A percentile compares a stretch with the other conserved stretches of the same genome.
Evolutionary conservation across 2,113 vertebrate species (phyloP).

Genomic region (Centropus unirufus): DNA sequence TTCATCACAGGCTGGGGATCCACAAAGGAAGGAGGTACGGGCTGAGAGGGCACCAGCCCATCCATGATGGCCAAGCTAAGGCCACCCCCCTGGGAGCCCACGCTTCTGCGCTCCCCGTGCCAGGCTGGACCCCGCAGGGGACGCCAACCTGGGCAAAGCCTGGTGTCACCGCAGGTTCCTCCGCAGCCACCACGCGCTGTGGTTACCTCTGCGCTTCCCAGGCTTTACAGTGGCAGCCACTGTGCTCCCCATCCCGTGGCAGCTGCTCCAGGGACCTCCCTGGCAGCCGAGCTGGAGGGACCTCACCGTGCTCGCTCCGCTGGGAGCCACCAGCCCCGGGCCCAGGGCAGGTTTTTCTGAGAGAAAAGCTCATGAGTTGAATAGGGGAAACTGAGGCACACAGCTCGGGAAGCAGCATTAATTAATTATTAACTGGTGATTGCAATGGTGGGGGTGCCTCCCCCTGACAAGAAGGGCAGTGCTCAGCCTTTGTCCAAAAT

Average conservation of each 20-base stretch:
- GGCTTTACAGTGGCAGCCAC: not conserved
- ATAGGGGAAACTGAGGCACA: too few relatives aligned
- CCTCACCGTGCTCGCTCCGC: not conserved
- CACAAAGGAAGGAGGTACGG: slow-evolving; percentile 79
- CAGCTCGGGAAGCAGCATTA: too few relatives aligned
- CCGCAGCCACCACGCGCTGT: not conserved
- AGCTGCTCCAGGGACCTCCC: not conserved
- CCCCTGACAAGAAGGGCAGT: too few relatives aligned
- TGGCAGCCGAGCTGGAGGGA: not conserved
- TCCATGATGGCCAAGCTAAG: not conserved
- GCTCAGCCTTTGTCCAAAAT: too few relatives aligned
- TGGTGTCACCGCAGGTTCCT: not conserved
- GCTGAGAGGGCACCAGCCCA: not conserved
- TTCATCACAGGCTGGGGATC: slow-evolving; percentile 95
- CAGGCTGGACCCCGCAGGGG: not conserved
- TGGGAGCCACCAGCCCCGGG: not conserved
- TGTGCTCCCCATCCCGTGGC: not conserved
- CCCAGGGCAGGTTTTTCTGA: not conserved
- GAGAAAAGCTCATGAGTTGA: too few relatives aligned
- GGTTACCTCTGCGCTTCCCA: not conserved
- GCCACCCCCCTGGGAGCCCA: not conserved
- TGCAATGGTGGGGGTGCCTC: too few relatives aligned
- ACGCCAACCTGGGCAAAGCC: not conserved
- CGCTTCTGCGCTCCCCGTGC: not conserved
- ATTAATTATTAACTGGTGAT: too few relatives aligned